Evolutionary conservation across 1,140 invertebrate species (phyloP), one percentile per base, ranked within the genome.

Genomic region (Solen grandis): DNA sequence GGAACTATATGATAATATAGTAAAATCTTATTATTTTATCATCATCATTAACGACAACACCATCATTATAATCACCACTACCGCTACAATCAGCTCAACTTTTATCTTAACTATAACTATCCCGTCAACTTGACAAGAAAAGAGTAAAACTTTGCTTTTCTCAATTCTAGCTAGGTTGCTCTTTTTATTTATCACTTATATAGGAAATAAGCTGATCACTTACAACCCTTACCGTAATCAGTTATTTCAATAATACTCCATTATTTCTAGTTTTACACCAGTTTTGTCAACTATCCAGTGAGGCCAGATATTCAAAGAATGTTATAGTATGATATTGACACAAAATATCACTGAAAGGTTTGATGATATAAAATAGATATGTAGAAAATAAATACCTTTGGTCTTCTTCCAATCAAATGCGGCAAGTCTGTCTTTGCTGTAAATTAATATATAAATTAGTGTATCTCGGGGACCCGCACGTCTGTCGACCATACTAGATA

Each of bases 371-470:
- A n/a, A 5, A n/a, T 57, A 57, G 29, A 57, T 57, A 5, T 57
- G 29, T 57, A 57, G 29, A 57, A 57, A 22, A n/a, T 29, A 62
- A 33, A n/a, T 62, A 66, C 63, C 63, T 66, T 66, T 66, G 63
- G 33, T 46, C 19, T 14, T 27, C 63, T 38, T 16, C 63, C 63
- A 41, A 27, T 66, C 35, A 66, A 66, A 22, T 66, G 63, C 22
- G 63, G 63, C 22, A 66, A 31, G 46, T 66, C 27, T 14, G 63
- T 66, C 31, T 66, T 66, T 14, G 63, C 63, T 66, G 35, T 41
- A 66, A 66, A 22, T 19, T 22, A 31, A 66, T 5, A 66, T 5
- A 66, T n/a, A n/a, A n/a, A n/a, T n/a, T n/a, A n/a, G n/a, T n/a
- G n/a, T n/a, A n/a, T n/a, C n/a, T n/a, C n/a, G n/a, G n/a, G n/a